Evolutionary conservation across 2,888 invertebrate species (phyloP).

Genomic region (Drosophila acutilabella): DNA sequence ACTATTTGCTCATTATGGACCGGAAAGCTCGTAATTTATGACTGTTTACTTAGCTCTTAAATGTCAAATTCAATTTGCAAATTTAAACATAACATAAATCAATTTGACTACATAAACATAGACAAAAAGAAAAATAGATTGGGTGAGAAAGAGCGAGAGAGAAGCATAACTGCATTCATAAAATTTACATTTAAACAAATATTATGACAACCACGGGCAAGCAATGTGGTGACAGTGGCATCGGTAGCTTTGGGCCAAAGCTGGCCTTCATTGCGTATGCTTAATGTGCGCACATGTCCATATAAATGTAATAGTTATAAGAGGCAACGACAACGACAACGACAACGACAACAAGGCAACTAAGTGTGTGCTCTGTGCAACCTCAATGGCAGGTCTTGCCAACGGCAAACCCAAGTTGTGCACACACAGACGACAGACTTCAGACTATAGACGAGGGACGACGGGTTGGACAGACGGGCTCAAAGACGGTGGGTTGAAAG

Average conservation of each 20-base stretch:
- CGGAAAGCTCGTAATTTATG: conserved; percentile 17
- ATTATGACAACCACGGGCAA: conserved; percentile 58
- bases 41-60: conserved; percentile 46
- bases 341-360: conserved; percentile 25
- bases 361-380: conserved; percentile 55
- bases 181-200: conserved; percentile 63
- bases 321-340: conserved; percentile 30
- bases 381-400: conserved; percentile 64
- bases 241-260: conserved; percentile 39
- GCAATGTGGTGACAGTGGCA: conserved; percentile 29
- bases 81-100: conserved; percentile 67
- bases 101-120: conserved; percentile 61
- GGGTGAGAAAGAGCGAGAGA: conserved; percentile 1
- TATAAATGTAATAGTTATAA: conserved; percentile 72
- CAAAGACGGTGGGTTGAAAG: conserved; percentile 20
- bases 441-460: conserved; percentile 10
- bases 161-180: conserved; percentile 31
- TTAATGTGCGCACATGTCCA: conserved; percentile 70
- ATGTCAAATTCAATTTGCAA: conserved; percentile 50
- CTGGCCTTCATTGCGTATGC: conserved; percentile 69
- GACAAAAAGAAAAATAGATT: background rate
- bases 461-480: background rate
- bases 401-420: conserved; percentile 48
- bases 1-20: conserved; percentile 42
- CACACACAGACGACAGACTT: conserved; percentile 42